Percentiles rank a stretch among this genome's conserved stretches.
Conservation (phyloP, 2,888 invertebrate genomes). For the Cheilosia pagana region DNA sequence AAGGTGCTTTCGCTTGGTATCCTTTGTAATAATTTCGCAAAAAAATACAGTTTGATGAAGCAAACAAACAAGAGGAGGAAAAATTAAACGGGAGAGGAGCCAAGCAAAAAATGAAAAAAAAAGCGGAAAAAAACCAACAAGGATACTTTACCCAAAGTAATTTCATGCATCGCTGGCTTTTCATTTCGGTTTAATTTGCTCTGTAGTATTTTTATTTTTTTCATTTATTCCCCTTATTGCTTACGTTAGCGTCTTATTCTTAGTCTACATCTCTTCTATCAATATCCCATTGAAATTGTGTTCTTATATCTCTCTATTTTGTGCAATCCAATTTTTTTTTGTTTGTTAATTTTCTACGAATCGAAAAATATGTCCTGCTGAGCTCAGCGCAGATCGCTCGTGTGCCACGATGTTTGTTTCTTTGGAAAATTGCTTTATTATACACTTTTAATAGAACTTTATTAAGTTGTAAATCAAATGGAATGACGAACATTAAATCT, state of each 20-base stretch:
- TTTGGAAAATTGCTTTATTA: constrained; percentile 8
- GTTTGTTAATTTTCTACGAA: constrained; percentile 26
- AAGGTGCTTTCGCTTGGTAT: constrained; percentile 47
- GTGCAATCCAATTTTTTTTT: constrained; percentile 19
- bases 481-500: not conserved
- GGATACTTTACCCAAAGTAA: constrained; percentile 77
- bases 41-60: constrained; percentile 44
- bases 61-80: constrained; percentile 13
- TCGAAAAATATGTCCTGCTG: not conserved
- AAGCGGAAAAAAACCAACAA: constrained; percentile 17
- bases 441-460: constrained; percentile 11
- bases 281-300: constrained; percentile 52
- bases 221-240: constrained; percentile 33
- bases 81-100: not conserved
- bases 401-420: not conserved
- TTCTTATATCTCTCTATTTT: constrained; percentile 38
- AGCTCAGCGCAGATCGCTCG: not conserved
- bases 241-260: constrained; percentile 43
- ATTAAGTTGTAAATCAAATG: constrained; percentile 8
- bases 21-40: constrained; percentile 47
- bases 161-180: constrained; percentile 82
- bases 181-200: constrained; percentile 82
- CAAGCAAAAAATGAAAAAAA: constrained; percentile 1
- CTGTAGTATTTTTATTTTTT: constrained; percentile 67
- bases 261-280: constrained; percentile 34